Evolutionary conservation across 1,140 invertebrate species (phyloP).

Genomic region (Apis dorsata): DNA sequence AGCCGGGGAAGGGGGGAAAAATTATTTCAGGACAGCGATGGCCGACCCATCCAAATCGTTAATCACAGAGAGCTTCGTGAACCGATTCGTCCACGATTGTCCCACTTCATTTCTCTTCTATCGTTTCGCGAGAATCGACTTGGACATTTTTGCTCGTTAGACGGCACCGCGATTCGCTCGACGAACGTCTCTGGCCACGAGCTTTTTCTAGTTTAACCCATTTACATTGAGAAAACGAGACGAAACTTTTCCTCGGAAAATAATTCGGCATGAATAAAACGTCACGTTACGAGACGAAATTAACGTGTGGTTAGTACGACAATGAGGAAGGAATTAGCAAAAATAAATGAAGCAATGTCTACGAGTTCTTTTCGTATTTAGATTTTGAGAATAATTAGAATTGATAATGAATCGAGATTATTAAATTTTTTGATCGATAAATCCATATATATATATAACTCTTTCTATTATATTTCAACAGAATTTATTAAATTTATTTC

Average conservation of each 20-base stretch:
- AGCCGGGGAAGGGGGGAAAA: slow-evolving; percentile 29
- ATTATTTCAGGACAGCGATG: slow-evolving; percentile 47
- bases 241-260: neutral
- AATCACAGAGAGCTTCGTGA: slow-evolving; percentile 43
- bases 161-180: neutral
- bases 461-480: too few species aligned
- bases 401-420: too few species aligned
- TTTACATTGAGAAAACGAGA: neutral
- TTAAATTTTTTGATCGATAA: too few species aligned
- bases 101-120: slow-evolving; percentile 45
- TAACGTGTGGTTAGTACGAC: too few species aligned
- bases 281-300: too few species aligned
- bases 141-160: slow-evolving; percentile 19
- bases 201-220: neutral
- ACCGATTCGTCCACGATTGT: slow-evolving; percentile 40
- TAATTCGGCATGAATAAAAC: neutral
- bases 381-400: too few species aligned
- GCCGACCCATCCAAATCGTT: slow-evolving; percentile 45
- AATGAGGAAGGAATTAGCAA: too few species aligned
- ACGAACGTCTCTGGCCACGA: neutral
- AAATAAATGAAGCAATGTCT: too few species aligned
- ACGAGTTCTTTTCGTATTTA: too few species aligned
- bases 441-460: too few species aligned
- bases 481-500: too few species aligned
- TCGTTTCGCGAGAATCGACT: neutral